Base-by-base conservation (phyloP, 2,113 vertebrate species). In the Calyptomena viridis region DNA sequence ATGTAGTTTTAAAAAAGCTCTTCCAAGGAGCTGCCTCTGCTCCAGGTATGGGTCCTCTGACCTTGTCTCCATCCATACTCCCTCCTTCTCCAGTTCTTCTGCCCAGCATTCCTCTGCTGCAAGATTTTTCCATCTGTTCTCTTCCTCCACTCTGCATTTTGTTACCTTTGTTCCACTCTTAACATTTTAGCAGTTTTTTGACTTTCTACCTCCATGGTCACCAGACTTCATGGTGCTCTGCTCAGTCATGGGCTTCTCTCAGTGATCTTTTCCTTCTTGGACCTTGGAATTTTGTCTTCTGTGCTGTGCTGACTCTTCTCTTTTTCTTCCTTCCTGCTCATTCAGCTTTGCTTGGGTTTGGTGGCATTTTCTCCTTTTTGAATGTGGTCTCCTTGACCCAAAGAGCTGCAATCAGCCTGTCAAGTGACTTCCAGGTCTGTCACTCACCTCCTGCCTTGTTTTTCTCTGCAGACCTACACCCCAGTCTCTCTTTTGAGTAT, bases 31-130 rank as follows among this genome's bases (percentile, higher is more conserved):
- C 64, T 67, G 64, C 28, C 39, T 63, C 44, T 63, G 82, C 60
- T 69, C 46, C 24, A 1, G 1, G 0, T 2, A 4, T 6, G 60
- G 18, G 21, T 23, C n/a, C 21, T 6, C 52, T 37, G 64, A 28
- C 69, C 24, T 55, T 31, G 31, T 16, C 77, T 63, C 46, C 4
- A 2, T 16, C 74, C 67, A 21, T 8, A 6, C 17, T 33, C 58
- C 33, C 44, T 59, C 63, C 6, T 23, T 80, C 71, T 76, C 87
- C 67, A 15, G 8, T 39, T 76, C 25, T 9, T 27, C 25, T 55
- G 31, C 74, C 39, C 63, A 56, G 5, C 24, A 16, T 19, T 64
- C 31, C 30, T 44, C 28, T 56, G 28, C 37, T 49, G 30, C 64
- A 12, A 28, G 10, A 4, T 58, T 91, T 78, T 60, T 2, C 72